These are phyloP conservation scores for Embidobia sp. DNA, from an alignment of 2,888 invertebrate genomes.

Conservation along the genomic window DNA sequence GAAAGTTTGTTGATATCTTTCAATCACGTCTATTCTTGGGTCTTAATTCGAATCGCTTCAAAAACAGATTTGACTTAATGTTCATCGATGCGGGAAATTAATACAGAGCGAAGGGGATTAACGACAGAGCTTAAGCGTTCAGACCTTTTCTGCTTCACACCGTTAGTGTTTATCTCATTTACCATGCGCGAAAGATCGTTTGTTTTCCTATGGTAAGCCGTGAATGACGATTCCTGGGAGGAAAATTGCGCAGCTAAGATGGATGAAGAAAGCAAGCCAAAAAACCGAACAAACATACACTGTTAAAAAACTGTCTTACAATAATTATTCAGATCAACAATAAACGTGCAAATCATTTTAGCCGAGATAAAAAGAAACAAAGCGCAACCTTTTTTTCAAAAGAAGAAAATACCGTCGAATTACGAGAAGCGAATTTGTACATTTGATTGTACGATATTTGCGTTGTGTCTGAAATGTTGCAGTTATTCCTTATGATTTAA, in stretches of 20 bases:
- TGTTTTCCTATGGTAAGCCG: slow-evolving; percentile 59
- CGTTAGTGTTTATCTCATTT: slow-evolving; percentile 58
- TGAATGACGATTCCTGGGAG: slow-evolving; percentile 52
- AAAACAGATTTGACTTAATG: slow-evolving; percentile 52
- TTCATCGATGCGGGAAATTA: slow-evolving; percentile 36
- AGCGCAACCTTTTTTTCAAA: too few relatives aligned
- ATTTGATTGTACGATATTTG: too few relatives aligned
- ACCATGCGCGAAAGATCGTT: slow-evolving; percentile 51
- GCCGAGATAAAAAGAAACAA: too few relatives aligned
- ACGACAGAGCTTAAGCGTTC: slow-evolving; percentile 53
- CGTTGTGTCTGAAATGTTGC: too few relatives aligned
- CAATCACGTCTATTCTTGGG: slow-evolving; percentile 27
- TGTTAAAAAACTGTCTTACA: slow-evolving; percentile 22
- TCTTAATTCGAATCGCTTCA: slow-evolving; percentile 33
- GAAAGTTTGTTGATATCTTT: slow-evolving; percentile 38
- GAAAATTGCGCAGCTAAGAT: slow-evolving; percentile 44
- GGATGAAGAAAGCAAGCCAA: slow-evolving; percentile 22
- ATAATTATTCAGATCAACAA: slow-evolving; percentile 16
- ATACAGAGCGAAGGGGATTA: slow-evolving; percentile 34
- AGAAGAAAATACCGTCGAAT: too few relatives aligned
- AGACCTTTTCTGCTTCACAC: slow-evolving; percentile 46
- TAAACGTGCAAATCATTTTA: not conserved
- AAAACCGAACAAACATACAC: slow-evolving; percentile 1
- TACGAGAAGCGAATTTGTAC: too few relatives aligned
- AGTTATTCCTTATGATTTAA: too few relatives aligned